Evolutionary conservation across 2,888 invertebrate species (phyloP).

Genomic region (Eumerus sabulonum): DNA sequence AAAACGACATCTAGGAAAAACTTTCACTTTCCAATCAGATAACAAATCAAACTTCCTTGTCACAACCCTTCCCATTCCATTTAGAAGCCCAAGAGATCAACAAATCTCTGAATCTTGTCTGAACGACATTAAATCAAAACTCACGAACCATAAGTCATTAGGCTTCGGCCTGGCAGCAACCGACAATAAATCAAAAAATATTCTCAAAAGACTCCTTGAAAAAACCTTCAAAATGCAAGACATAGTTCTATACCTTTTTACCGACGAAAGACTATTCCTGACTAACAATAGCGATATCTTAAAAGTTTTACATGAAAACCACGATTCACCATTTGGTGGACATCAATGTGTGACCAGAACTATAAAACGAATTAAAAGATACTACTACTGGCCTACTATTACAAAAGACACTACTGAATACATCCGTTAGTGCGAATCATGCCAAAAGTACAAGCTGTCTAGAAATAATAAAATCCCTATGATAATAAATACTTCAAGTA

Average conservation of each 20-base stretch:
- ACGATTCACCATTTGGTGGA: conserved; percentile 9
- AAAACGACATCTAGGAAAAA: not conserved
- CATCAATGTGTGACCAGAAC: conserved; percentile 2
- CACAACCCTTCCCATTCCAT: conserved; percentile 1
- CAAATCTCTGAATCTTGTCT: not conserved
- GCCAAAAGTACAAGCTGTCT: not conserved
- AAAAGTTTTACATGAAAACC: not conserved
- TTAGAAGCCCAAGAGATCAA: conserved; percentile 2
- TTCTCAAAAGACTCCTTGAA: conserved; percentile 5
- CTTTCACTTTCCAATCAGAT: not conserved
- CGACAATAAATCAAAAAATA: too few relatives aligned
- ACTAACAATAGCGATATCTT: not conserved
- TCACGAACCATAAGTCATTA: not conserved
- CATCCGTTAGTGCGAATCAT: conserved; percentile 13
- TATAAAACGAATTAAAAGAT: conserved; percentile 2
- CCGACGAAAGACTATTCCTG: not conserved
- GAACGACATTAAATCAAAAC: not conserved
- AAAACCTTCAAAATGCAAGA: conserved; percentile 1
- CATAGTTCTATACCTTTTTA: conserved; percentile 5
- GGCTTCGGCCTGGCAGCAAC: not conserved
- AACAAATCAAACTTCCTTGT: not conserved
- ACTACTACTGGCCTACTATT: conserved; percentile 11
- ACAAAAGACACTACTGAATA: conserved; percentile 2
- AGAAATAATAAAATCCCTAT: conserved; percentile 1
- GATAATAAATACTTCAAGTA: not conserved